phyloP scores from a whole-genome alignment of 2,797 vertebrate species.

The Sebastes paucispinis region DNA sequence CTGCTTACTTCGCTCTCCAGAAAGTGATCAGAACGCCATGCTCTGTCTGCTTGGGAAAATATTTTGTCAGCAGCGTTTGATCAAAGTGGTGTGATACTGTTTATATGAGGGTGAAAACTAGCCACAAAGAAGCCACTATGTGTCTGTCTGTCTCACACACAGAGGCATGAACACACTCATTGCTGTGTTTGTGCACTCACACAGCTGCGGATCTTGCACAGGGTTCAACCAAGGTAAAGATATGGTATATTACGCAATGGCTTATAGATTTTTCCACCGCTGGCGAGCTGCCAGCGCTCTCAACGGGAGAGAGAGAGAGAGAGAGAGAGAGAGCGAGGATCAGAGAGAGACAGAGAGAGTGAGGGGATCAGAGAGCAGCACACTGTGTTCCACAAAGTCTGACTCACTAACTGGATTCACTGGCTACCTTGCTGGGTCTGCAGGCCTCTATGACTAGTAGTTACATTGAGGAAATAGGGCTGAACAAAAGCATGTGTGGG shows the following conservation, averaged over 20 bases:
- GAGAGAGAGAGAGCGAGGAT: background rate
- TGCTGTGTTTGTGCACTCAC: conserved; percentile 61
- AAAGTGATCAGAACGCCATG: conserved; percentile 30
- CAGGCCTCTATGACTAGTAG: conserved; percentile 48
- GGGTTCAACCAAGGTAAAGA: conserved; percentile 85
- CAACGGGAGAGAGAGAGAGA: conserved; percentile 40
- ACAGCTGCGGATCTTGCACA: conserved; percentile 73
- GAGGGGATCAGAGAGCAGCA: conserved; percentile 66
- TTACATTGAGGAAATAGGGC: conserved; percentile 31
- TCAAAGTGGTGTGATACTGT: conserved; percentile 71
- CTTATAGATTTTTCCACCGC: conserved; percentile 82
- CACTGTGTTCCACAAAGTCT: conserved; percentile 81
- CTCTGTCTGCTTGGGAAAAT: conserved; percentile 34
- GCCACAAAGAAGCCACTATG: conserved; percentile 64
- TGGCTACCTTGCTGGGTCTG: conserved; percentile 50
- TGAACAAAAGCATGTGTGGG: conserved; percentile 2
- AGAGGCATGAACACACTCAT: conserved; percentile 31
- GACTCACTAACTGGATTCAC: conserved; percentile 68
- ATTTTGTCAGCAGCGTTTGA: conserved; percentile 57
- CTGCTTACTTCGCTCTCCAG: conserved; percentile 11
- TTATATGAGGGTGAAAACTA: conserved; percentile 66
- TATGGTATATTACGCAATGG: conserved; percentile 83
- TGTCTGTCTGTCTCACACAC: conserved; percentile 15
- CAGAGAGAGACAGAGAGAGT: conserved; percentile 2
- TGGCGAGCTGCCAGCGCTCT: conserved; percentile 74